These are phyloP conservation scores for Glandiceps talaboti DNA, from an alignment of 53 echinoderm and acorn worm species.

Conservation along the genomic window DNA sequence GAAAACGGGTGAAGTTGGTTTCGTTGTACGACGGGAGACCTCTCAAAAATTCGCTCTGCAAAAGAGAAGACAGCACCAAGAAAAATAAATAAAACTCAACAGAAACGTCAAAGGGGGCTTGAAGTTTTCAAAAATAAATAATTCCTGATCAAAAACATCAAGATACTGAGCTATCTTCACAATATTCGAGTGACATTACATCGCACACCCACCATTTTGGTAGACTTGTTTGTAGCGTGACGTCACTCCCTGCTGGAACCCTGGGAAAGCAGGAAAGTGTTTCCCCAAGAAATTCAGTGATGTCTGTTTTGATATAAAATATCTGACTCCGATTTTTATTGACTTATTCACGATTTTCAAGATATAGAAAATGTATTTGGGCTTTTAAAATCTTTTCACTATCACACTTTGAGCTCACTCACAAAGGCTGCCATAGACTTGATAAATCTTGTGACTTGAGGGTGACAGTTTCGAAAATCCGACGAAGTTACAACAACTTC, in stretches of 20 bases:
- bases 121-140: background rate
- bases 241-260: background rate
- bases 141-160: background rate
- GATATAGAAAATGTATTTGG: too few relatives aligned
- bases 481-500: too few relatives aligned
- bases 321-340: too few relatives aligned
- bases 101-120: background rate
- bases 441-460: too few relatives aligned
- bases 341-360: too few relatives aligned
- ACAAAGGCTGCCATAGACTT: too few relatives aligned
- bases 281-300: background rate
- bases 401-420: too few relatives aligned
- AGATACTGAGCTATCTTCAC: too few relatives aligned
- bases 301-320: background rate
- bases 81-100: background rate
- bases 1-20: slow-evolving; percentile 88
- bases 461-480: too few relatives aligned
- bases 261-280: too few relatives aligned
- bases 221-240: background rate
- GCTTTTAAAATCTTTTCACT: too few relatives aligned
- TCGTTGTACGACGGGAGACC: slow-evolving; percentile 93
- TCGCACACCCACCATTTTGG: background rate
- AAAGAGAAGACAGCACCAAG: background rate
- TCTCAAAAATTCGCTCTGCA: slow-evolving; percentile 65
- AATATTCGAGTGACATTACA: background rate